Evolutionary conservation across 2,888 invertebrate species (phyloP).

Genomic region (Scrobipalpa atriplicella): DNA sequence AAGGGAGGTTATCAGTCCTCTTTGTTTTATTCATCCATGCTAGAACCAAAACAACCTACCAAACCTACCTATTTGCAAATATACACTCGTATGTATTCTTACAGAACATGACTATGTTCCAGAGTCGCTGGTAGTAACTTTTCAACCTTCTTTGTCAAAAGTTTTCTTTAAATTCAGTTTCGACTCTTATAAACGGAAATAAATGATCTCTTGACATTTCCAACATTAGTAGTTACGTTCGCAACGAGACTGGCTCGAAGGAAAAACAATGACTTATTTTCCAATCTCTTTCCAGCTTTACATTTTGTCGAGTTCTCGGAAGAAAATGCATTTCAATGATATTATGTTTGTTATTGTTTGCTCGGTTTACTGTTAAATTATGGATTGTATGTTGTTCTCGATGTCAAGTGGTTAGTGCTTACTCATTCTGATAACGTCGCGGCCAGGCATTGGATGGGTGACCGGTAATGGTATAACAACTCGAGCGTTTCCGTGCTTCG

Average conservation of each 20-base stretch:
- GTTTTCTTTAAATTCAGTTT: too few relatives aligned
- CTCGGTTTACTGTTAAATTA: background rate
- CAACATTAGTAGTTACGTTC: constrained; percentile 2
- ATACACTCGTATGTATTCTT: too few relatives aligned
- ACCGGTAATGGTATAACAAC: too few relatives aligned
- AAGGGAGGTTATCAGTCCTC: too few relatives aligned
- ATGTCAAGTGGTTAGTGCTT: background rate
- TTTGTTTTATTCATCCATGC: too few relatives aligned
- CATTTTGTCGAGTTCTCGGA: background rate
- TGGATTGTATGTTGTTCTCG: background rate
- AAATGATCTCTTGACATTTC: constrained; percentile 4
- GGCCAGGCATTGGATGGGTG: too few relatives aligned
- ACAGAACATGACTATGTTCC: too few relatives aligned
- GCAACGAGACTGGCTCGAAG: background rate
- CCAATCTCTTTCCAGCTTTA: background rate
- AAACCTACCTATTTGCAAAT: too few relatives aligned
- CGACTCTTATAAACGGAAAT: background rate
- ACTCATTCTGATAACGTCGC: background rate
- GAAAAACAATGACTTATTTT: background rate
- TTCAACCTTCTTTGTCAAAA: too few relatives aligned
- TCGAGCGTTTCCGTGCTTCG: too few relatives aligned
- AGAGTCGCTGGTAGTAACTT: too few relatives aligned
- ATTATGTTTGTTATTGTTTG: background rate
- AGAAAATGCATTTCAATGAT: constrained; percentile 2
- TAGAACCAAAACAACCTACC: too few relatives aligned